Evolutionary conservation across 1,140 invertebrate species (phyloP).

Genomic region (Antheraea pernyi): DNA sequence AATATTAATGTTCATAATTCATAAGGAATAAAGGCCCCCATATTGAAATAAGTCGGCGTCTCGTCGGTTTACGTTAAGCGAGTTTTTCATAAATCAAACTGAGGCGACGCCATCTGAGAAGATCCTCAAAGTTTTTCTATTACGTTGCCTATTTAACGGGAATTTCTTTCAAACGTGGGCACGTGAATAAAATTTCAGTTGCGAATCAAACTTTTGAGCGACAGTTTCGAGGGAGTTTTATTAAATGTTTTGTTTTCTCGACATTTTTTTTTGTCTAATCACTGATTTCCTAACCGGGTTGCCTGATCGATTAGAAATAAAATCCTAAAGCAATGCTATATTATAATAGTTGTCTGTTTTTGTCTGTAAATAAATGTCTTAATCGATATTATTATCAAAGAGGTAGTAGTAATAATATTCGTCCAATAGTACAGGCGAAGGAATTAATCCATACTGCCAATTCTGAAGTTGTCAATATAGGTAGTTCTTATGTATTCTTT

Average conservation of each 20-base stretch:
- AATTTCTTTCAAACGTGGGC: constrained; percentile 3
- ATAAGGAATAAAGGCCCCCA: background rate
- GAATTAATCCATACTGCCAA: no score
- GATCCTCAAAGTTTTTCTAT: constrained; percentile 35
- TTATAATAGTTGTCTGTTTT: no score
- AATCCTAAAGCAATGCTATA: no score
- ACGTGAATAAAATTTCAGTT: background rate
- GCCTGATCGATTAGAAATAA: no score
- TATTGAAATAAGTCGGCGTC: constrained; percentile 17
- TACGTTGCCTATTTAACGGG: constrained; percentile 27
- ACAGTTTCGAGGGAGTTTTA: background rate
- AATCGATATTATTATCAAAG: no score
- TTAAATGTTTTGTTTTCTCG: background rate
- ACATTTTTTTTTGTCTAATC: background rate
- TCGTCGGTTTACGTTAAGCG: constrained; percentile 16
- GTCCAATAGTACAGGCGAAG: no score
- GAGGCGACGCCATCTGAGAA: background rate
- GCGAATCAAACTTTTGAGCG: background rate
- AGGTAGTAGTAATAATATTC: no score
- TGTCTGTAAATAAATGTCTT: no score
- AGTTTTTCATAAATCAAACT: constrained; percentile 31
- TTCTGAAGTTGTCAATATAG: no score
- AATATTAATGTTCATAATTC: background rate
- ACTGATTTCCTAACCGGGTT: no score
- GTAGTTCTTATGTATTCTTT: no score